Conservation (phyloP, 2,113 vertebrate genomes). For the Paramisgurnus dabryanus region DNA sequence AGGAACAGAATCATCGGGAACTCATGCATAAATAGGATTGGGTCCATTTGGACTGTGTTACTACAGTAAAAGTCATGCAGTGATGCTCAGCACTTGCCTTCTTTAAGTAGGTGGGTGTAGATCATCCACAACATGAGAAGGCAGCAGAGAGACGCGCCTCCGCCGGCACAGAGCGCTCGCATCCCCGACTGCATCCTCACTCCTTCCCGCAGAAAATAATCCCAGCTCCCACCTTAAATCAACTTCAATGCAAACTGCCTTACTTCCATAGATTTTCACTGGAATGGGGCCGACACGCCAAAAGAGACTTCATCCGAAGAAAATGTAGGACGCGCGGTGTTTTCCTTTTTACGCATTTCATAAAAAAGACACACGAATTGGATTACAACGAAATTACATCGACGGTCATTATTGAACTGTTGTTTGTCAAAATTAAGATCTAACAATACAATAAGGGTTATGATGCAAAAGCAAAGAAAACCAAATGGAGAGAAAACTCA, state of each 20-base stretch:
- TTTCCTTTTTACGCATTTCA: constrained; percentile 44
- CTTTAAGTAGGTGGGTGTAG: constrained; percentile 81
- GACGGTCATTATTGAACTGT: constrained; percentile 6
- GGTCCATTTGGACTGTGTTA: neutral
- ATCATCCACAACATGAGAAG: constrained; percentile 82
- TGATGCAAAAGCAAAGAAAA: neutral
- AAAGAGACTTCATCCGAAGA: constrained; percentile 28
- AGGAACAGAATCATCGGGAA: neutral
- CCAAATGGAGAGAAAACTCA: constrained; percentile 2
- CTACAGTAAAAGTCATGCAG: neutral
- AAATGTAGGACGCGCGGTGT: constrained; percentile 28
- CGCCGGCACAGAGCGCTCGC: constrained; percentile 79
- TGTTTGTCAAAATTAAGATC: neutral
- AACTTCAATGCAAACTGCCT: constrained; percentile 29
- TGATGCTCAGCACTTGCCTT: constrained; percentile 71
- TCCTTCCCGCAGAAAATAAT: constrained; percentile 45
- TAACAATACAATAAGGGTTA: neutral
- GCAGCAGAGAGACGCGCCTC: constrained; percentile 82
- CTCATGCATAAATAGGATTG: neutral
- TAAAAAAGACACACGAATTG: neutral
- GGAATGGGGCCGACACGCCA: neutral
- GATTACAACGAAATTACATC: neutral
- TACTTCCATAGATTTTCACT: constrained; percentile 45
- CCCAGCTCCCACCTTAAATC: constrained; percentile 30
- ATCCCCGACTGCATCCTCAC: constrained; percentile 80